Base-by-base conservation (phyloP, 2,888 invertebrate species). In the Brachylomia viminalis region DNA sequence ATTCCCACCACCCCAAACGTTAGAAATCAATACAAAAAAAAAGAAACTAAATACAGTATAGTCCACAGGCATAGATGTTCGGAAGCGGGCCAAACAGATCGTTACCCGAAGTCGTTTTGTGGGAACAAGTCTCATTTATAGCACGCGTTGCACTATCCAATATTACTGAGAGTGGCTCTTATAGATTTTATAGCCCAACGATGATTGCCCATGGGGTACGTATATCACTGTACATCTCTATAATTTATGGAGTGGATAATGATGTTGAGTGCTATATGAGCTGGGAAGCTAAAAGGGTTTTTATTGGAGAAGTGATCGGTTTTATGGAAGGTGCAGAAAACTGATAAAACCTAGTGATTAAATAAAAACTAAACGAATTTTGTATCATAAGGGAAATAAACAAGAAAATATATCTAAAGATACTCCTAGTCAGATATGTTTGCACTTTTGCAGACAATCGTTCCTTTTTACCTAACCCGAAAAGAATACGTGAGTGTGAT, bases 181-280 rank as follows among this genome's bases (percentile, higher is more conserved):
- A 85, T 85, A 86, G 82, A 88, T 82, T 87, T 87, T 88, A 88
- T 87, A 77, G 79, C 82, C 69, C 71, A 77, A 88, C 89, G 88
- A 91, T 94, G 94, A 95, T 94, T 95, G 93, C 95, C 94, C 95
- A 86, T 78, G 95, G 94, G 94, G 91, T 90, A 90, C 91, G 94
- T 95, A 93, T 91, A 94, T 95, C 95, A 94, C 88, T 89, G 90
- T 86, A 90, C 91, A 92, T 92, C 92, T 94, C 93, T 85, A 74
- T 83, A 83, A 95, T 95, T 95, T 94, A 95, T 93, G 91, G 89
- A 80, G 77, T 79, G 72, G 79, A 84, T 87, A 87, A 87, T 86
- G 78, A 82, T 84, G 82, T 70, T 75, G 84, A 79, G 82, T 80
- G 85, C 70, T 82, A 82, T 75, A 85, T 79, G 83, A 85, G 84